Evolutionary conservation across 2,888 invertebrate genomes (phyloP).

Genomic region (Ophion ellenae): DNA sequence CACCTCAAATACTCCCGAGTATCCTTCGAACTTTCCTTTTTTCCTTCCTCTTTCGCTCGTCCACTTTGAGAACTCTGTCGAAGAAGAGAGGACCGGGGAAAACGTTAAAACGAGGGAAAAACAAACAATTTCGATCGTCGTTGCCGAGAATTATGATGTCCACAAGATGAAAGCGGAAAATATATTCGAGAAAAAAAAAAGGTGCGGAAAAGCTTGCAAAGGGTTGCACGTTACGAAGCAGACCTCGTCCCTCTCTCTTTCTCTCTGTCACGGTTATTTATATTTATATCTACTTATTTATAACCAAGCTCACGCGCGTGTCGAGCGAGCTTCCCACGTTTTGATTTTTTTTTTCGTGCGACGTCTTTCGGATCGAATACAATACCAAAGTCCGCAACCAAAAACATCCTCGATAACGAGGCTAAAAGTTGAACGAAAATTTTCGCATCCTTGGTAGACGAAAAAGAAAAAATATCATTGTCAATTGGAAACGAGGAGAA

Average conservation of each 20-base stretch:
- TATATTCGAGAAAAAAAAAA: background rate
- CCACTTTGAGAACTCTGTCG: background rate
- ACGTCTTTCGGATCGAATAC: background rate
- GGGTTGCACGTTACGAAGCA: constrained; percentile 9
- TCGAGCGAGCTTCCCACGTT: too few species aligned
- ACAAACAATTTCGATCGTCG: background rate
- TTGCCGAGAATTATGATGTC: background rate
- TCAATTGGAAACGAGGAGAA: background rate
- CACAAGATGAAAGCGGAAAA: background rate
- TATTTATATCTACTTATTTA: constrained; percentile 35
- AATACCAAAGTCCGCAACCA: background rate
- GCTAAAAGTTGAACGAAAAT: background rate
- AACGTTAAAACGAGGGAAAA: background rate
- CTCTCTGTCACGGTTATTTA: constrained; percentile 24
- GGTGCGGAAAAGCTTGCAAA: constrained; percentile 2
- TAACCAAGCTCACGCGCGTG: constrained; percentile 8
- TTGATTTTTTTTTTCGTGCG: background rate
- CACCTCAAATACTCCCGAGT: constrained; percentile 23
- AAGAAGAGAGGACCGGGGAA: background rate
- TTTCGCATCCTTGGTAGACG: too few species aligned
- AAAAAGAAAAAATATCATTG: background rate
- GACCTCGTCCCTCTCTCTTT: constrained; percentile 28
- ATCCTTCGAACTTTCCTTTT: background rate
- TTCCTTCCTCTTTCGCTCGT: background rate
- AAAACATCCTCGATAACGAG: background rate